Conservation (phyloP, 2,888 invertebrate genomes). For the Antitype chi region DNA sequence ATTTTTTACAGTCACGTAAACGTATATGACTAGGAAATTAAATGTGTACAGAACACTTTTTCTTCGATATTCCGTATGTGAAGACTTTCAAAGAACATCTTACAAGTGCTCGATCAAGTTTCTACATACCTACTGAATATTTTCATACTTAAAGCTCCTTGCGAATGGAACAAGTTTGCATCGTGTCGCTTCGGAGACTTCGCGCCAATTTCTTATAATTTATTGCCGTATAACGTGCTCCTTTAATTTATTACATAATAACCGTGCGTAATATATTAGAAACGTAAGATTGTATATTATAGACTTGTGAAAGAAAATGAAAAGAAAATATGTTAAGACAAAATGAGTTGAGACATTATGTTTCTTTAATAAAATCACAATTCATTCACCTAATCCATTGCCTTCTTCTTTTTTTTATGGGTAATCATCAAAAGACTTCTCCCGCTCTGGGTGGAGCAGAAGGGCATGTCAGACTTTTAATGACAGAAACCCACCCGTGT, state of each 20-base stretch:
- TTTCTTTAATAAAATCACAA: background rate
- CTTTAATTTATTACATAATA: constrained; percentile 74
- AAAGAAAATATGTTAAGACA: background rate
- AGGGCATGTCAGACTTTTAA: too few species aligned
- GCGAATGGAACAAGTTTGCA: constrained; percentile 54
- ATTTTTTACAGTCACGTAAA: background rate
- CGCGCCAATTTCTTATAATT: constrained; percentile 71
- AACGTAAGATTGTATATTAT: constrained; percentile 41
- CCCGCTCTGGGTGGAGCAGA: too few species aligned
- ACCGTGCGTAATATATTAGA: constrained; percentile 65
- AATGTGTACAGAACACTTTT: background rate
- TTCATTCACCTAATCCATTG: background rate
- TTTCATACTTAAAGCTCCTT: constrained; percentile 19
- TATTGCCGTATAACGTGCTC: constrained; percentile 63
- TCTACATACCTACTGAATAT: constrained; percentile 30
- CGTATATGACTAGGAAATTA: background rate
- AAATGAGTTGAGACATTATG: too few species aligned
- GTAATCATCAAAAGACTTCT: too few species aligned
- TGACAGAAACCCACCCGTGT: too few species aligned
- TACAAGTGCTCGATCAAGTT: constrained; percentile 7
- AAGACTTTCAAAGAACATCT: constrained; percentile 4
- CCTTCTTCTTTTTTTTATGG: too few species aligned
- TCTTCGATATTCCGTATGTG: background rate
- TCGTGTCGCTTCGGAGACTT: constrained; percentile 56
- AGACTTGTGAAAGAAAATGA: background rate